Percentiles rank a stretch among this genome's conserved stretches.
phyloP scores from a whole-genome alignment of 2,113 vertebrate species.

The Chaetodon trifascialis region DNA sequence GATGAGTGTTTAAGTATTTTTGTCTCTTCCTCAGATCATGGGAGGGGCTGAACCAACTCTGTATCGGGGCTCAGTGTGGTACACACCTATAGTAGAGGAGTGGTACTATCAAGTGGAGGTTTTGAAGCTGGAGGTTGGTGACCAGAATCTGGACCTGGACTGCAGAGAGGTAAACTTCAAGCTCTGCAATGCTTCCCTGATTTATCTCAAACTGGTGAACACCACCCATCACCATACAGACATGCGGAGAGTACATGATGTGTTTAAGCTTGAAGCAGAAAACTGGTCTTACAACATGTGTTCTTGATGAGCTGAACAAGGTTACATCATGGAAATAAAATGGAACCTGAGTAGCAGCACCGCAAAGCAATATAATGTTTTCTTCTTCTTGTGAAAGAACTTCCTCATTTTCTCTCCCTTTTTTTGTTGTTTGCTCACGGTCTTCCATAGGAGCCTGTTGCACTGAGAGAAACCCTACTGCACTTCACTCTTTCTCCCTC shows the following conservation, averaged over 20 bases:
- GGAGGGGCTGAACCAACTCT: conserved; percentile 92
- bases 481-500: conserved; percentile 27
- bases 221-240: neutral
- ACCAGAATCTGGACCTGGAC: conserved; percentile 91
- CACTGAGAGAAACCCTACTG: conserved; percentile 13
- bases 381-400: conserved; percentile 39
- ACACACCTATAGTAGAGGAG: conserved; percentile 93
- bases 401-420: conserved; percentile 26
- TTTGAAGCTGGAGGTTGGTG: conserved; percentile 93
- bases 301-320: conserved; percentile 2
- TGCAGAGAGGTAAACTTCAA: conserved; percentile 91
- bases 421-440: conserved; percentile 49
- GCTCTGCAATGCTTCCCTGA: neutral
- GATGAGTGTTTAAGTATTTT: conserved; percentile 1
- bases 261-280: conserved; percentile 3
- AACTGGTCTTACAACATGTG: neutral
- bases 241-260: neutral
- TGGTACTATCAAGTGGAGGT: conserved; percentile 99
- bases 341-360: neutral
- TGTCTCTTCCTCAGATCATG: conserved; percentile 86
- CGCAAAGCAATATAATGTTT: conserved; percentile 21
- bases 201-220: neutral
- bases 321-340: conserved; percentile 22
- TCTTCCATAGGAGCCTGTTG: conserved; percentile 40
- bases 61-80: conserved; percentile 93